These are phyloP conservation scores for Brachypteracias leptosomus DNA, from an alignment of 2,113 vertebrate genomes.

Conservation along the genomic window DNA sequence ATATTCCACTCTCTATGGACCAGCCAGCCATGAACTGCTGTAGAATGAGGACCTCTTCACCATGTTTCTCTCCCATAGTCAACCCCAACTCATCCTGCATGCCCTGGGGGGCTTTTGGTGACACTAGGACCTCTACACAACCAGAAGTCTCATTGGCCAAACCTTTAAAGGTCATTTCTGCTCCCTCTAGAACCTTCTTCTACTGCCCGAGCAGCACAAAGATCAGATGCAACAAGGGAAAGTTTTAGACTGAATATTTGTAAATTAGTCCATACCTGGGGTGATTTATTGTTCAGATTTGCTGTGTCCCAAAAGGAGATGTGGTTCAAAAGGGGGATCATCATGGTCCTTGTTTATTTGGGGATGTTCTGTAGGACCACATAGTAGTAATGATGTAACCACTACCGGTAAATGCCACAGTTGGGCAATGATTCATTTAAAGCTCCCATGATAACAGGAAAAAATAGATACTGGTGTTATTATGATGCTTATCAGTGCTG, in stretches of 20 bases:
- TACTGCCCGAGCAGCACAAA: not conserved
- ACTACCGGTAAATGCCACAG: not conserved
- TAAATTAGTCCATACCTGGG: not conserved
- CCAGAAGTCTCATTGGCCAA: not conserved
- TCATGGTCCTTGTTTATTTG: not conserved
- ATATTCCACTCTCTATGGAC: not conserved
- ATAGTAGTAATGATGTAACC: slow-evolving; percentile 20
- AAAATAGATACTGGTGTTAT: not conserved
- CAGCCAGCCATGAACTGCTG: not conserved
- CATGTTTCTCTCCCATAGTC: rapidly evolving
- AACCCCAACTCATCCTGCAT: not conserved
- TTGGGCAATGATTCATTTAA: not conserved
- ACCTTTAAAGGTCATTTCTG: not conserved
- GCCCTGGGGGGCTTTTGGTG: not conserved
- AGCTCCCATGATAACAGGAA: not conserved
- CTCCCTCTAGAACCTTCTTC: not conserved
- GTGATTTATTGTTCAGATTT: not conserved
- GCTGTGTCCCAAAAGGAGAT: not conserved
- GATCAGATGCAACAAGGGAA: not conserved
- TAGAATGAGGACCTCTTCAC: not conserved
- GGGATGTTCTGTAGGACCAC: not conserved
- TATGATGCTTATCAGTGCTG: not conserved
- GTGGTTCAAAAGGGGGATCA: not conserved
- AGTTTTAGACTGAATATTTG: not conserved
- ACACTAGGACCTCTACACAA: not conserved